Evolutionary conservation across 1,140 invertebrate genomes (phyloP).

Genomic region (Phenacoccus solenopsis): DNA sequence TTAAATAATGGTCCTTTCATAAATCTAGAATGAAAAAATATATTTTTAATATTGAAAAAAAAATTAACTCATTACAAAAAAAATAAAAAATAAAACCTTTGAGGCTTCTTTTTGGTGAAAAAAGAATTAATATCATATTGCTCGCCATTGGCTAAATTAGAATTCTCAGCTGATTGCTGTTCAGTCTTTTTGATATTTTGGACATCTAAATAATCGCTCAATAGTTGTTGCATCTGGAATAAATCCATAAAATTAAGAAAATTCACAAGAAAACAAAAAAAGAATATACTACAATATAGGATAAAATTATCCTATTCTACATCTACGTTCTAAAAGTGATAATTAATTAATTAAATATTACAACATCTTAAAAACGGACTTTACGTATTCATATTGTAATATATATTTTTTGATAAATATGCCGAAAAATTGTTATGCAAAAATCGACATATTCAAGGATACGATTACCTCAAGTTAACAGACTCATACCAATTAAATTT

Average conservation of each 20-base stretch:
- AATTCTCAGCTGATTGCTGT: not conserved
- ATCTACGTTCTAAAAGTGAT: too few relatives aligned
- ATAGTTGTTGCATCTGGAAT: not conserved
- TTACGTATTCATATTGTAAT: too few relatives aligned
- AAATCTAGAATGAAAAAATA: not conserved
- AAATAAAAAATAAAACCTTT: not conserved
- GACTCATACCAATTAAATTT: too few relatives aligned
- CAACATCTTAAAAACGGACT: too few relatives aligned
- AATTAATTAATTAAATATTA: too few relatives aligned
- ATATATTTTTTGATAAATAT: too few relatives aligned
- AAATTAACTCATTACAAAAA: not conserved
- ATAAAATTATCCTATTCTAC: too few relatives aligned
- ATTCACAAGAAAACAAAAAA: not conserved
- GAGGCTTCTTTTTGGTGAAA: not conserved
- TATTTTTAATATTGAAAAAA: not conserved
- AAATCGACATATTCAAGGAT: too few relatives aligned
- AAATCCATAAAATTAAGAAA: too few relatives aligned
- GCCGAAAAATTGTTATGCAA: too few relatives aligned
- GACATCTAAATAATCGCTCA: not conserved
- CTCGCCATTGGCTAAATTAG: not conserved
- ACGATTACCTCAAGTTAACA: too few relatives aligned
- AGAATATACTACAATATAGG: not conserved
- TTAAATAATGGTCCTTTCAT: not conserved
- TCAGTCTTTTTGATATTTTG: slow-evolving; percentile 3
- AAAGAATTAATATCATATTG: slow-evolving; percentile 6